phyloP scores from a whole-genome alignment of 37 sponge, comb jelly and placozoan species.

The Halichondria panicea region DNA sequence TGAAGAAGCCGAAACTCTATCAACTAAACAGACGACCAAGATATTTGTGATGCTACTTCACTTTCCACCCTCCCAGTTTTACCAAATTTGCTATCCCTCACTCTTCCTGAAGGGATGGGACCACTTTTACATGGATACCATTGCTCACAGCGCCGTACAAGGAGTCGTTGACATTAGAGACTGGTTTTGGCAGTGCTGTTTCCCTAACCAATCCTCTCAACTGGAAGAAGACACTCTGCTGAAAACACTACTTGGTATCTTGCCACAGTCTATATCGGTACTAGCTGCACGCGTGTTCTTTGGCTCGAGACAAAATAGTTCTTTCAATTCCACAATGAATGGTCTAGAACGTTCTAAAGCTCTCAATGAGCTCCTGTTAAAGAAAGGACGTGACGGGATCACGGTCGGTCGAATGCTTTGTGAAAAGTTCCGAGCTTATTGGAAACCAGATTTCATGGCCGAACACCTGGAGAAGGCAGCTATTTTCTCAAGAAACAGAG shows the following conservation, averaged over 20 bases:
- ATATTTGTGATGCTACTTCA: slow-evolving; percentile 83
- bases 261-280: slow-evolving; percentile 41
- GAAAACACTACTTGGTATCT: slow-evolving; percentile 8
- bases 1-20: slow-evolving; percentile 69
- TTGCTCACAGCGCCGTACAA: slow-evolving; percentile 40
- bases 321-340: slow-evolving; percentile 49
- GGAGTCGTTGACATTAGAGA: slow-evolving; percentile 52
- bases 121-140: slow-evolving; percentile 77
- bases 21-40: slow-evolving; percentile 10
- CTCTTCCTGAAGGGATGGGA: slow-evolving; percentile 91
- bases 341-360: slow-evolving; percentile 27
- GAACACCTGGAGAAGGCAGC: slow-evolving; percentile 73
- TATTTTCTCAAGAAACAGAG: slow-evolving; percentile 42
- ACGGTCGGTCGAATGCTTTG: slow-evolving; percentile 61
- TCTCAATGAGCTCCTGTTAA: slow-evolving; percentile 37
- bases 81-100: slow-evolving; percentile 78
- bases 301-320: slow-evolving; percentile 15
- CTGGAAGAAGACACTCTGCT: slow-evolving; percentile 24
- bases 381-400: too few relatives aligned
- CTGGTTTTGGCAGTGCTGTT: slow-evolving; percentile 60
- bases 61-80: slow-evolving; percentile 73
- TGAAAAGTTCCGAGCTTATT: slow-evolving; percentile 63
- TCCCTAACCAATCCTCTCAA: not conserved
- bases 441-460: slow-evolving; percentile 68
- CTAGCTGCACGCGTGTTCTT: slow-evolving; percentile 40